Percentiles rank a stretch among this genome's conserved stretches.
Evolutionary conservation across 2,113 vertebrate species (phyloP).

Genomic region (Scatophagus argus): DNA sequence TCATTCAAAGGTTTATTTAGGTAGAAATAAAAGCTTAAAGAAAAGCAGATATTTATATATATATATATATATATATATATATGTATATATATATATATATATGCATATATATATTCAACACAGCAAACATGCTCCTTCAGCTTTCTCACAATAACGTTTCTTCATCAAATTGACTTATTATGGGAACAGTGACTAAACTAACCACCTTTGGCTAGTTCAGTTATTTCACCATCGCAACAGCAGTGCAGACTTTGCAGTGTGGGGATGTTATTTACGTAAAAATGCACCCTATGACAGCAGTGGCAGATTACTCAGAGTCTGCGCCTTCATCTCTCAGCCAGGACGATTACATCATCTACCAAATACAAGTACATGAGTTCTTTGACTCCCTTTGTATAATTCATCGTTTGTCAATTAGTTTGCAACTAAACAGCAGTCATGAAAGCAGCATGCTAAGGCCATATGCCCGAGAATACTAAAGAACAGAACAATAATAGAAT

Average conservation of each 20-base stretch:
- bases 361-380: not conserved
- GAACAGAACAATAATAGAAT: too few relatives aligned
- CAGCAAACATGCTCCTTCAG: not conserved
- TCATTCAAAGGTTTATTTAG: not conserved
- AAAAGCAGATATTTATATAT: not conserved
- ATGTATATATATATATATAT: too few relatives aligned
- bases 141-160: not conserved
- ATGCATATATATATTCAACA: not conserved
- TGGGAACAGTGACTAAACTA: slow-evolving; percentile 29
- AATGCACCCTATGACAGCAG: slow-evolving; percentile 13
- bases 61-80: too few relatives aligned
- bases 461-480: not conserved
- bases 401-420: not conserved
- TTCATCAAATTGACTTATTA: slow-evolving; percentile 9
- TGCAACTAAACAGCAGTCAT: not conserved
- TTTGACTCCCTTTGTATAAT: not conserved
- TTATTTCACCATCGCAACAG: slow-evolving; percentile 37
- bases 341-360: not conserved
- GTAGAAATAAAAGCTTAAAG: not conserved
- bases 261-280: slow-evolving; percentile 1
- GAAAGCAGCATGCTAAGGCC: not conserved
- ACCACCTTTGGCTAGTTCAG: slow-evolving; percentile 7
- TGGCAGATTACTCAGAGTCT: slow-evolving; percentile 12
- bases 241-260: slow-evolving; percentile 28
- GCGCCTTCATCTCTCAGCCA: not conserved